Percentiles rank a stretch among this genome's conserved stretches.
Conservation (phyloP, 2,888 invertebrate genomes). For the Catocala sponsa region DNA sequence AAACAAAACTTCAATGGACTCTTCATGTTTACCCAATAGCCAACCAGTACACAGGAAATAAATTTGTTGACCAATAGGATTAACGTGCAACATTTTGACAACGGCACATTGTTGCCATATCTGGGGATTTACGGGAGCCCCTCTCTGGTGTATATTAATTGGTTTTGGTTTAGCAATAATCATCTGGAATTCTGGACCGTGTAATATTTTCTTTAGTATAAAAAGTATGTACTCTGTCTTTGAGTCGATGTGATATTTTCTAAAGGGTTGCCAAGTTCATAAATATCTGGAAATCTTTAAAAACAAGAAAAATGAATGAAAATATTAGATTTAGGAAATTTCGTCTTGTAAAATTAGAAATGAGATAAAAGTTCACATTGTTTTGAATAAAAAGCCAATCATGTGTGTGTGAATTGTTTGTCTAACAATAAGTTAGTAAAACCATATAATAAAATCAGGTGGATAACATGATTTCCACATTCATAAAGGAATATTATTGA, state of each 20-base stretch:
- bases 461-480: slow-evolving; percentile 24
- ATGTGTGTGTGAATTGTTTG: slow-evolving; percentile 19
- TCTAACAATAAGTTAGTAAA: slow-evolving; percentile 5
- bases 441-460: neutral
- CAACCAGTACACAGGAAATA: too few species aligned
- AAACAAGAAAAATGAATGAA: slow-evolving; percentile 43
- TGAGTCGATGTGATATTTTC: too few species aligned
- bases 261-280: slow-evolving; percentile 12
- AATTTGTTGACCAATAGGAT: too few species aligned
- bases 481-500: slow-evolving; percentile 15
- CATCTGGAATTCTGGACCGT: too few species aligned
- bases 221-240: too few species aligned
- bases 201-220: too few species aligned
- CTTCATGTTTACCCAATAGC: too few species aligned
- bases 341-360: too few species aligned
- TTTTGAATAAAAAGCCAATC: slow-evolving; percentile 19
- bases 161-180: too few species aligned
- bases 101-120: slow-evolving; percentile 32
- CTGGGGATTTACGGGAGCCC: too few species aligned
- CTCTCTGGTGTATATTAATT: too few species aligned
- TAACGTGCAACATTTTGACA: neutral
- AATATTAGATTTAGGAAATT: slow-evolving; percentile 25
- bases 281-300: slow-evolving; percentile 29
- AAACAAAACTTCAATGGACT: too few species aligned
- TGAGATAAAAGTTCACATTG: slow-evolving; percentile 3